Conservation (phyloP, 2,113 vertebrate species). For the Ellobius talpinus region DNA sequence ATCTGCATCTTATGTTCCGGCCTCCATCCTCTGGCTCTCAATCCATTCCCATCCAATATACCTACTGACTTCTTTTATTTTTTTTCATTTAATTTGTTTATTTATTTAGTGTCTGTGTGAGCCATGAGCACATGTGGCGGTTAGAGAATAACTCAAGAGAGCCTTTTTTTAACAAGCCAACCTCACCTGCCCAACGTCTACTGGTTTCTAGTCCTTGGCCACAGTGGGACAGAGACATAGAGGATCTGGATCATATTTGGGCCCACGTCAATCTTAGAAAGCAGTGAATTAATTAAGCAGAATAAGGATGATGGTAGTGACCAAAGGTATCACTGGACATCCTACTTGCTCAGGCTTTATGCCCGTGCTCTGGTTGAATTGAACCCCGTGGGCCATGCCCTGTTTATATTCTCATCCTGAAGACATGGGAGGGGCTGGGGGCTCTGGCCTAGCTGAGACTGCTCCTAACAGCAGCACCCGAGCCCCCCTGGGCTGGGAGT, state of each 20-base stretch:
- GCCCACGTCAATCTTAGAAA: background rate
- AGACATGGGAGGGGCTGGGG: background rate
- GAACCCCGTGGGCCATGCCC: fast-evolving
- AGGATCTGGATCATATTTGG: background rate
- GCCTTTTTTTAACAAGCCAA: background rate
- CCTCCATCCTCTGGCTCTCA: too few relatives aligned
- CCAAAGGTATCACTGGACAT: fast-evolving
- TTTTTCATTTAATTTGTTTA: background rate
- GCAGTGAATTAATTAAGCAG: background rate
- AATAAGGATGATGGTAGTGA: fast-evolving
- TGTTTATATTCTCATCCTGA: background rate
- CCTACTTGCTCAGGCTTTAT: background rate
- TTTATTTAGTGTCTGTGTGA: background rate
- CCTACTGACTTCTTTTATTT: background rate
- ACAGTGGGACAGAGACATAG: background rate
- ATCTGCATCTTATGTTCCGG: background rate
- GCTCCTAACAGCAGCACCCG: background rate
- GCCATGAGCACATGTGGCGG: background rate
- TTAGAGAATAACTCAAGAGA: background rate
- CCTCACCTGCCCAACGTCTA: background rate
- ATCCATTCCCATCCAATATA: background rate
- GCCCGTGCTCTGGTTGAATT: fast-evolving
- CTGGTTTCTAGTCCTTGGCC: background rate
- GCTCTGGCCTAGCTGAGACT: background rate
- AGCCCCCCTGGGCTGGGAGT: background rate